A percentile compares a stretch with the other conserved stretches of the same genome.
Evolutionary conservation across 2,888 invertebrate genomes (phyloP).

Genomic region (Rhodophaea formosa): DNA sequence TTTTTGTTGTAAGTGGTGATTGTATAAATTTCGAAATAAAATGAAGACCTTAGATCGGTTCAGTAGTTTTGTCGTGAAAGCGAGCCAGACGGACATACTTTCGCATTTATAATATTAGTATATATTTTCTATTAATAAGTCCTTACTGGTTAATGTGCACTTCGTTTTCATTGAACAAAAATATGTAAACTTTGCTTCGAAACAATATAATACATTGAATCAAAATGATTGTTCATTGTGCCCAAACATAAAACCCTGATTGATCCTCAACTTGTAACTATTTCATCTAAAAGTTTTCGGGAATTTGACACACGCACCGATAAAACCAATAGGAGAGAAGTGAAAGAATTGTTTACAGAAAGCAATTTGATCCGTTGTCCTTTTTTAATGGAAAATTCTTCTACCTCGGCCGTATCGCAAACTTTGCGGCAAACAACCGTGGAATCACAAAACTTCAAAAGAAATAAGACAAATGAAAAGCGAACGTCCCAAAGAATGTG

Average conservation of each 20-base stretch:
- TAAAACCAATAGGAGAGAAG: conserved; percentile 68
- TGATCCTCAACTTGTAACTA: conserved; percentile 7
- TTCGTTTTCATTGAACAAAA: no score
- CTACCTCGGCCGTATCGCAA: conserved; percentile 55
- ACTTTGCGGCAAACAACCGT: conserved; percentile 54
- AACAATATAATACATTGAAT: no score
- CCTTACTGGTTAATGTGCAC: no score
- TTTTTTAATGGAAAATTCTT: conserved; percentile 71
- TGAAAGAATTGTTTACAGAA: conserved; percentile 63
- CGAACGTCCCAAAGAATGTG: conserved; percentile 30
- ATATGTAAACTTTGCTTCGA: no score
- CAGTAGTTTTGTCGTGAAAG: no score
- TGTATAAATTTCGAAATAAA: no score
- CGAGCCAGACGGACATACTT: no score
- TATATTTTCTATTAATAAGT: no score
- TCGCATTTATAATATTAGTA: no score
- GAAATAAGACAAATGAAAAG: conserved; percentile 66
- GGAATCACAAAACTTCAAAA: conserved; percentile 52
- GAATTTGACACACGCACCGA: conserved; percentile 57
- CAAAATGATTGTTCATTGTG: background rate
- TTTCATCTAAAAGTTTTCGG: conserved; percentile 2
- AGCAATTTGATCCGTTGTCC: conserved; percentile 66
- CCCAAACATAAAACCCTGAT: background rate
- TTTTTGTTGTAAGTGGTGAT: no score
- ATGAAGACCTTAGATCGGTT: no score